Evolutionary conservation across 2,113 vertebrate species (phyloP).

Genomic region (Siphamia tubifer): DNA sequence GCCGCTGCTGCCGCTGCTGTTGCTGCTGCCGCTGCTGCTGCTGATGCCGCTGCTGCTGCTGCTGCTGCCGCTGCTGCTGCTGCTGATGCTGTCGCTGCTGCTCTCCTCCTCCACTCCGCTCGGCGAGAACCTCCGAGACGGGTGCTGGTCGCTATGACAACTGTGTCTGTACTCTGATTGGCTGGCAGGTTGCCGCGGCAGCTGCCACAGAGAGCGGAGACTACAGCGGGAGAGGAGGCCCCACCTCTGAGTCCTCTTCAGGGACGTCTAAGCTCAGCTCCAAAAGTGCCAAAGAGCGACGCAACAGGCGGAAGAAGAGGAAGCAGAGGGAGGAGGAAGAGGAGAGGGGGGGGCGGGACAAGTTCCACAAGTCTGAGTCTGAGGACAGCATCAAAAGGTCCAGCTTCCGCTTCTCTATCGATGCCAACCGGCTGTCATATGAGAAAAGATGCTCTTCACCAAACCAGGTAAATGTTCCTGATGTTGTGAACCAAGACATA

Average conservation of each 20-base stretch:
- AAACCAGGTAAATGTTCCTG: constrained; percentile 85
- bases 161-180: constrained; percentile 68
- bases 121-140: constrained; percentile 55
- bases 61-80: no score
- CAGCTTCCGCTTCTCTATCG: constrained; percentile 92
- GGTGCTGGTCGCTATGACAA: constrained; percentile 73
- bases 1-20: no score
- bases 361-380: constrained; percentile 91
- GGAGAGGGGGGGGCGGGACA: constrained; percentile 82
- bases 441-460: constrained; percentile 96
- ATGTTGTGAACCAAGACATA: no score
- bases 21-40: no score
- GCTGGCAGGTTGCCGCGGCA: constrained; percentile 78
- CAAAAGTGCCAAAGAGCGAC: constrained; percentile 95
- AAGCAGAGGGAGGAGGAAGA: constrained; percentile 89
- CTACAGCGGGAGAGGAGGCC: constrained; percentile 85
- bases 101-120: constrained; percentile 46
- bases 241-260: constrained; percentile 90
- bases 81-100: no score
- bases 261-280: constrained; percentile 94
- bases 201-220: constrained; percentile 87
- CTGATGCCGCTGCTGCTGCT: no score
- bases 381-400: constrained; percentile 93
- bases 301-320: constrained; percentile 91
- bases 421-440: constrained; percentile 90